Base-by-base conservation (phyloP, 2,888 invertebrate genomes). In the Apoda limacodes region DNA sequence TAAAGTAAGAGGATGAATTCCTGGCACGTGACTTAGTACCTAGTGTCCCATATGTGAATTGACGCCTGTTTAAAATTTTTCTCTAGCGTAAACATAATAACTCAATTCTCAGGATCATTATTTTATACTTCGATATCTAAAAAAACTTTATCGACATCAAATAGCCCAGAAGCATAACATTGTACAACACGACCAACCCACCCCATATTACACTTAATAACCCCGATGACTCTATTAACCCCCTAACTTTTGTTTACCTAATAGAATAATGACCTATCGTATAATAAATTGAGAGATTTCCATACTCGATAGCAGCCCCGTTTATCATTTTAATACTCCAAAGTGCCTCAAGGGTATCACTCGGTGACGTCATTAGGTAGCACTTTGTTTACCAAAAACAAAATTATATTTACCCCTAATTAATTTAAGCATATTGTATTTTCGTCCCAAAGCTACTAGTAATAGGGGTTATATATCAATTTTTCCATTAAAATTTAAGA, bases 211-310 rank as follows among this genome's bases (percentile, higher is more conserved):
- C 43, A 35, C 55, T 48, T 70, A 68, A 71, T 71, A 66, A 57
- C 55, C 52, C 46, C 54, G 52, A 76, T 67, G 72, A 60, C 74
- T 80, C 68, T 69, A 76, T 78, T 74, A 72, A 66, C 68, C 69
- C 63, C 63, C 59, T 47, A 55, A 62, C 60, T 59, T 67, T 59
- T 78, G 75, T 80, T 78, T 75, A 67, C 72, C 59, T 76, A 80
- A 78, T 80, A 78, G 75, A 71, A 76, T 78, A 78, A 78, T 70
- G 67, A 74, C 69, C 63, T 68, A 68, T 74, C 67, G 60, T 75
- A 71, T 75, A 76, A 75, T 78, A 80, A 78, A 80, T 76, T 76
- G 74, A 71, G 53, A 78, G 78, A 78, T 80, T 76, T 76, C 69
- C 74, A 70, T 78, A 68, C 60, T 61, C 62, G 78, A 80, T 78